Evolutionary conservation across 2,113 vertebrate species (phyloP), one percentile per base, ranked within the genome.

Genomic region (Calyptomena viridis): DNA sequence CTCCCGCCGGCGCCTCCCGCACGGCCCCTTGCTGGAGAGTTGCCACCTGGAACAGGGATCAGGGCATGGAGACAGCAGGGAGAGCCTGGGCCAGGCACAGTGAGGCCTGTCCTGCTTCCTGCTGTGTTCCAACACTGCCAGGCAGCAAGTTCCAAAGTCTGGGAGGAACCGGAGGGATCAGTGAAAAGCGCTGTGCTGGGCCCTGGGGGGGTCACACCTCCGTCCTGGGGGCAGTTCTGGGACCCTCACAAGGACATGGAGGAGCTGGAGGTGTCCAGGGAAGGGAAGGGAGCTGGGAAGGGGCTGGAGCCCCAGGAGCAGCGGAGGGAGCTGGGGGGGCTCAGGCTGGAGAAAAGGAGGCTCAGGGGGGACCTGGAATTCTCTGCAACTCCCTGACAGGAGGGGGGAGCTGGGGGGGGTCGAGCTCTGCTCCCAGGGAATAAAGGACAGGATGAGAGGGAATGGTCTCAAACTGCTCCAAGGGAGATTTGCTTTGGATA

Each of bases 1-100:
- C 98, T 9, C 94, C 96, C 1, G 39, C 63, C 0, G 44, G 72
- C 23, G 90, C 94, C 49, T 98, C 98, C 52, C 80, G 93, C 5
- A 23, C 3, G 0, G 96, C 13, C 1, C 97, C 97, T 46, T 98
- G 98, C 95, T 98, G 98, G 87, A 98, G 95, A 92, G 93, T 90
- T 12, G 96, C 97, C 77, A 98, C 97, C 98, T 98, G 78, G 25
- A 22, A 71, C 42, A 20, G 37, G 28, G 18, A 22, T 42, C 33
- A 33, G 46, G 50, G 46, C 63, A 15, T 2, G 78, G 47, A 8
- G 9, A 74, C 55, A 59, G 47, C 39, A 39, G 47, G 27, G 22
- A 46, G 6, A 19, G 58, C 11, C 50, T 17, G 42, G 56, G 37
- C 16, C 2, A 13, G 60, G 42, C 2, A 1, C 1, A 3, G 44